phyloP scores from a whole-genome alignment of 2,797 vertebrate genomes.

The Zalophus californianus region DNA sequence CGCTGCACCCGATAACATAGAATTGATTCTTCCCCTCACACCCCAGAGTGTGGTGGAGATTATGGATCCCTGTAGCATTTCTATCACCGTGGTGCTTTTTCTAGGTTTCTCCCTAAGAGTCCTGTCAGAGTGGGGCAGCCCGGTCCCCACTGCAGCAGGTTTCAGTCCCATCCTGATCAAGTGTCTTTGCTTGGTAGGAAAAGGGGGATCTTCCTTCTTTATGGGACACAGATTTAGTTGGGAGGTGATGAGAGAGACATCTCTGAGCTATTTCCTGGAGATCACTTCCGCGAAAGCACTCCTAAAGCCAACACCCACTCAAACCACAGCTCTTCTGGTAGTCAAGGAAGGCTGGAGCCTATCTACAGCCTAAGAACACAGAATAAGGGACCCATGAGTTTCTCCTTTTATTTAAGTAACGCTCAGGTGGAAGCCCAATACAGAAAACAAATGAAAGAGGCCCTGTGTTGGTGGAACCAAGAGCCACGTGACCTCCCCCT shows the following conservation, averaged over 20 bases:
- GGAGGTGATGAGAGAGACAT: neutral
- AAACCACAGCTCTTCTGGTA: neutral
- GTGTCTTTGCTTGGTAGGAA: neutral
- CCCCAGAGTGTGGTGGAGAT: neutral
- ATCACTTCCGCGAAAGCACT: neutral
- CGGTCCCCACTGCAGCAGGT: neutral
- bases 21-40: neutral
- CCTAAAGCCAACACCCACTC: neutral
- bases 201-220: neutral
- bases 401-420: neutral
- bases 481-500: neutral
- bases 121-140: neutral
- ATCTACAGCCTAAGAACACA: neutral
- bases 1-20: neutral
- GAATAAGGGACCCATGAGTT: neutral
- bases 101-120: neutral
- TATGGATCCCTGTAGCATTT: neutral
- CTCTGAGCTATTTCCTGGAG: neutral
- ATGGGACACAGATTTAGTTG: neutral
- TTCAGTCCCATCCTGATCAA: neutral
- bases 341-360: neutral
- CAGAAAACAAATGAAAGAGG: neutral
- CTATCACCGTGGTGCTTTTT: neutral
- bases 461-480: conserved; percentile 9
- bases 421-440: neutral